These are phyloP conservation scores for Bagarius yarrelli DNA, from an alignment of 2,113 vertebrate genomes.

Conservation along the genomic window DNA sequence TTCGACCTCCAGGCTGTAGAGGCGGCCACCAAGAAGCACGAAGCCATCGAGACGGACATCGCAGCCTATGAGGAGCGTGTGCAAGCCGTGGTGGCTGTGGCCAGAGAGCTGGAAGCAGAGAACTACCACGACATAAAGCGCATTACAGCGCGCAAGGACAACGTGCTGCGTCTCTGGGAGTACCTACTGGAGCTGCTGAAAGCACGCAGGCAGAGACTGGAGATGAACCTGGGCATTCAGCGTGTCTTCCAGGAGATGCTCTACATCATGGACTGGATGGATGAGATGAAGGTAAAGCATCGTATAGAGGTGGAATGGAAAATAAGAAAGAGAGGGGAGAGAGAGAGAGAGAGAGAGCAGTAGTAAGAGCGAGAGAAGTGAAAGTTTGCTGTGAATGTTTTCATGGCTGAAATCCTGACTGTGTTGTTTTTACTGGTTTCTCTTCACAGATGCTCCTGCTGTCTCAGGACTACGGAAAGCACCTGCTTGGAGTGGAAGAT, in stretches of 20 bases:
- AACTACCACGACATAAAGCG: conserved; percentile 94
- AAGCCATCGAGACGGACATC: conserved; percentile 96
- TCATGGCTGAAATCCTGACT: neutral
- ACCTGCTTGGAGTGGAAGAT: conserved; percentile 91
- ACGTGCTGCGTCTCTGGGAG: conserved; percentile 93
- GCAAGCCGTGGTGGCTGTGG: conserved; percentile 88
- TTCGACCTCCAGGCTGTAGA: conserved; percentile 97
- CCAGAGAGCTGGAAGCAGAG: conserved; percentile 86
- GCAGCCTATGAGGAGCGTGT: conserved; percentile 91
- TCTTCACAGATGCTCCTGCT: conserved; percentile 82
- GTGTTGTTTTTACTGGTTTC: neutral
- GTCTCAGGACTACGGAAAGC: conserved; percentile 95
- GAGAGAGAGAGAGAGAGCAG: neutral
- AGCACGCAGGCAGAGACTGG: conserved; percentile 84
- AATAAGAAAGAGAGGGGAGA: neutral
- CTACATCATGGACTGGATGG: conserved; percentile 99
- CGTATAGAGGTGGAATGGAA: neutral
- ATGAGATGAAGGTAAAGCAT: conserved; percentile 90
- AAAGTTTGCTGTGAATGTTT: neutral
- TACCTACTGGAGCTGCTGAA: conserved; percentile 91
- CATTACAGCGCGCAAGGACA: conserved; percentile 86
- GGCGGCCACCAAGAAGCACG: conserved; percentile 93
- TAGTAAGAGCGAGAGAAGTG: neutral
- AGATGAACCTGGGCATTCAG: conserved; percentile 92
- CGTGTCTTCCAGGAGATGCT: conserved; percentile 98